Conservation (phyloP, 2,113 vertebrate species). For the Brevimyrus niger region DNA sequence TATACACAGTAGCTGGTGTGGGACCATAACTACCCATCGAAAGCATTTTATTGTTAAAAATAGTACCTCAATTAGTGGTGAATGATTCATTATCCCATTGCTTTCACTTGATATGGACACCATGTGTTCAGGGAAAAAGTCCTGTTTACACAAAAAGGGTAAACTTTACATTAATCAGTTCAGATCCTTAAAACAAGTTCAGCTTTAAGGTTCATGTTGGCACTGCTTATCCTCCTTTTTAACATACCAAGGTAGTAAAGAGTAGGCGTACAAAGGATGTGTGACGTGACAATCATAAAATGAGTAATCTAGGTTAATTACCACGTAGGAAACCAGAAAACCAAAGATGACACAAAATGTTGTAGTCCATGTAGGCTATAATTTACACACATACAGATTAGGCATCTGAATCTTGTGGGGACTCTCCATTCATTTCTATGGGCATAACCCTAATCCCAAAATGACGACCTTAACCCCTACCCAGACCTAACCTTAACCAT, state of each 20-base stretch:
- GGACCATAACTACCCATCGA: background rate
- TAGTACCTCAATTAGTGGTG: conserved; percentile 82
- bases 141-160: conserved; percentile 54
- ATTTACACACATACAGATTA: background rate
- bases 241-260: background rate
- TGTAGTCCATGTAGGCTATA: background rate
- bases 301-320: background rate
- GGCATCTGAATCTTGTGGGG: background rate
- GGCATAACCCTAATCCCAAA: background rate
- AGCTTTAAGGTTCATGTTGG: background rate
- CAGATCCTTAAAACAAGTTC: background rate
- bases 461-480: background rate
- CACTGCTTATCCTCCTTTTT: background rate
- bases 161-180: background rate
- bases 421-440: background rate
- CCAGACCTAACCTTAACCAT: background rate
- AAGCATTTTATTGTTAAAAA: background rate
- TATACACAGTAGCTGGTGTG: background rate
- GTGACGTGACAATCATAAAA: background rate
- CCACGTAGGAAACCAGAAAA: background rate
- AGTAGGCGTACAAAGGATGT: background rate
- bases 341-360: background rate
- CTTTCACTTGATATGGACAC: conserved; percentile 81
- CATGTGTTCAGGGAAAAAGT: conserved; percentile 95
- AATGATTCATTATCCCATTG: conserved; percentile 69